Percentiles rank a stretch among this genome's conserved stretches.
Evolutionary conservation across 2,113 vertebrate genomes (phyloP).

Genomic region (Accipiter cooperii): DNA sequence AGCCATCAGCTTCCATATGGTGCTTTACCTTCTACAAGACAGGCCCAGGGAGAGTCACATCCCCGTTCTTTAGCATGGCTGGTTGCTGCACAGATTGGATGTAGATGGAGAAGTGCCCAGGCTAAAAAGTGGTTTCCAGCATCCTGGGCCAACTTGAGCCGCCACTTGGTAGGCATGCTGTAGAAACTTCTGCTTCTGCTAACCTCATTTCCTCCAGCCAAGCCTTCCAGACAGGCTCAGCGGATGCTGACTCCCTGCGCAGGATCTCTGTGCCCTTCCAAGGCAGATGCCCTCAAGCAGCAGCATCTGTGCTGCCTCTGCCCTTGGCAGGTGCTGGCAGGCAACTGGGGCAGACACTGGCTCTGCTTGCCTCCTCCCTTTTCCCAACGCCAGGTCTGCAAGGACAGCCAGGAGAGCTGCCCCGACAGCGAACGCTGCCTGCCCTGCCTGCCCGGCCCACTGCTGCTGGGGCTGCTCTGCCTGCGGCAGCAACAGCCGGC

Average conservation of each 20-base stretch:
- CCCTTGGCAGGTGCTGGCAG: not conserved
- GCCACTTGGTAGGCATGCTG: not conserved
- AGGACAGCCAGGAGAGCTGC: not conserved
- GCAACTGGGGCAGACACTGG: accelerated
- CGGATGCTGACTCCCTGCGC: not conserved
- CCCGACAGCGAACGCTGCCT: not conserved
- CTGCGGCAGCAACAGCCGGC: not conserved
- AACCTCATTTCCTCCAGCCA: constrained; percentile 2
- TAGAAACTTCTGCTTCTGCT: constrained; percentile 27
- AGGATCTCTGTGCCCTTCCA: not conserved
- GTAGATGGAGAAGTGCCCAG: constrained; percentile 24
- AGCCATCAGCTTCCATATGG: not conserved
- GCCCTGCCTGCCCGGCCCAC: not conserved
- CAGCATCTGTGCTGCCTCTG: not conserved
- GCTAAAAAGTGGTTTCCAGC: not conserved
- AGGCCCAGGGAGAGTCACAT: not conserved
- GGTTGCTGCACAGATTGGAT: constrained; percentile 29
- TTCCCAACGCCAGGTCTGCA: not conserved
- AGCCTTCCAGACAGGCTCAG: not conserved
- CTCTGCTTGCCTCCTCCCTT: not conserved
- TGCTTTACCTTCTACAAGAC: not conserved
- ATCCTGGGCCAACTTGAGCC: not conserved
- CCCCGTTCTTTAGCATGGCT: not conserved
- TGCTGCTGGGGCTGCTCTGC: not conserved
- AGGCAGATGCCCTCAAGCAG: not conserved